These are phyloP conservation scores for Morpho achilles DNA, from an alignment of 2,888 invertebrate genomes.

Conservation along the genomic window DNA sequence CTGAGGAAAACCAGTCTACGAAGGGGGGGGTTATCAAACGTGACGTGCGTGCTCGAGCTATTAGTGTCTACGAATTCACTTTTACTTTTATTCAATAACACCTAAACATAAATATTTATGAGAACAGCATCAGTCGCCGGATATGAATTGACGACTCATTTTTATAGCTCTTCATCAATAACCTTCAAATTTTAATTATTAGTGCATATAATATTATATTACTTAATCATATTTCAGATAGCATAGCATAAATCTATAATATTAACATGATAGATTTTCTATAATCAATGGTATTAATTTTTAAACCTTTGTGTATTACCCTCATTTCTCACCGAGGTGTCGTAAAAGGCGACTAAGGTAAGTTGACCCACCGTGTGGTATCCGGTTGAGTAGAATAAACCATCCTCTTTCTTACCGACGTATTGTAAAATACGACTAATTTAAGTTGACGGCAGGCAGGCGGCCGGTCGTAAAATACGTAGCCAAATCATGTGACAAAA, in stretches of 20 bases:
- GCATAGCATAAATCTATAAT: not conserved
- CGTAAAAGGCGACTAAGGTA: too few species aligned
- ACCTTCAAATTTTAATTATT: slow-evolving; percentile 33
- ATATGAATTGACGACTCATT: slow-evolving; percentile 21
- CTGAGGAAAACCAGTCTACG: slow-evolving; percentile 8
- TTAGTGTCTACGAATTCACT: slow-evolving; percentile 56
- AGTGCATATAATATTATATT: slow-evolving; percentile 44
- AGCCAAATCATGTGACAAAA: too few species aligned
- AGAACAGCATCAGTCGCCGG: slow-evolving; percentile 52
- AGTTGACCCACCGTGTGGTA: too few species aligned
- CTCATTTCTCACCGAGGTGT: too few species aligned
- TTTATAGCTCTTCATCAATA: slow-evolving; percentile 25
- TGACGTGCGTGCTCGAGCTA: slow-evolving; percentile 32
- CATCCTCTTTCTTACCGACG: too few species aligned
- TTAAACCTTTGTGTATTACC: slow-evolving; percentile 4
- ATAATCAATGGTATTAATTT: slow-evolving; percentile 10
- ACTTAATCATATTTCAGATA: slow-evolving; percentile 39
- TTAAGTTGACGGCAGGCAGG: too few species aligned
- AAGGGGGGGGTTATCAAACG: slow-evolving; percentile 11
- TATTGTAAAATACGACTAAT: too few species aligned
- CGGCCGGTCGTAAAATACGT: too few species aligned
- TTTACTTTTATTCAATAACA: slow-evolving; percentile 72
- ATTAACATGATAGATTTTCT: slow-evolving; percentile 14
- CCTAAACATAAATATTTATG: slow-evolving; percentile 58
- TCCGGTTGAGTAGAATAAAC: too few species aligned